Base-by-base conservation (phyloP, 2,888 invertebrate species). In the Seladonia tumulorum region DNA sequence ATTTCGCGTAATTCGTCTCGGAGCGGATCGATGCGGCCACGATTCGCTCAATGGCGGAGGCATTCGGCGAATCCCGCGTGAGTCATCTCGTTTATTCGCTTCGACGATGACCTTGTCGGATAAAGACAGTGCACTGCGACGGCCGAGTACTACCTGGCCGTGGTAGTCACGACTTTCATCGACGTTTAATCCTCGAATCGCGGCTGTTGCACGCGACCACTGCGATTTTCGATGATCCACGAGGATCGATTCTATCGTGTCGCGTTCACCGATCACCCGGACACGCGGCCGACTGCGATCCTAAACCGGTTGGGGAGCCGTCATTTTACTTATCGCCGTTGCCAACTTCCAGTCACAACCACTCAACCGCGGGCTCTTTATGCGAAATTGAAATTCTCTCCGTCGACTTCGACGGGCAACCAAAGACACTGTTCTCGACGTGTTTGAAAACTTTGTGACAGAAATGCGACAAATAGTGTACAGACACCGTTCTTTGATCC, bases 1-100 rank as follows among this genome's bases (percentile, higher is more conserved):
- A 66, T 66, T 66, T 16, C 10, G 71, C 66, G 75, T 71, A 73
- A 89, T 88, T 86, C 90, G 82, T 81, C 81, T 71, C 63, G 57
- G 53, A 45, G 29, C 45, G 76, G 79, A 90, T 90, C 90, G 90
- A 90, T 90, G 49, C 78, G 25, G 45, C 63, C 76, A 60, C 86
- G 87, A 90, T 90, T 88, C 87, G 82, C 35, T 82, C 66, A 75
- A 49, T 63, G 25, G 74, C 87, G 83, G 85, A 88, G 79, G 76
- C 77, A 79, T 87, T 89, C 90, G 78, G 68, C 90, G 90, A 90
- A 90, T 90, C 82, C 85, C 82, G 87, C 82, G 79, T 90, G 90
- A 90, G 89, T 90, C 90, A 90, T 90, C 83, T 90, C 76, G 79
- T 74, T 88, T 73, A 76, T 70, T 81, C 82, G 78, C 76, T 70